Conservation (phyloP, 2,888 invertebrate species). For the Tillus elongatus region DNA sequence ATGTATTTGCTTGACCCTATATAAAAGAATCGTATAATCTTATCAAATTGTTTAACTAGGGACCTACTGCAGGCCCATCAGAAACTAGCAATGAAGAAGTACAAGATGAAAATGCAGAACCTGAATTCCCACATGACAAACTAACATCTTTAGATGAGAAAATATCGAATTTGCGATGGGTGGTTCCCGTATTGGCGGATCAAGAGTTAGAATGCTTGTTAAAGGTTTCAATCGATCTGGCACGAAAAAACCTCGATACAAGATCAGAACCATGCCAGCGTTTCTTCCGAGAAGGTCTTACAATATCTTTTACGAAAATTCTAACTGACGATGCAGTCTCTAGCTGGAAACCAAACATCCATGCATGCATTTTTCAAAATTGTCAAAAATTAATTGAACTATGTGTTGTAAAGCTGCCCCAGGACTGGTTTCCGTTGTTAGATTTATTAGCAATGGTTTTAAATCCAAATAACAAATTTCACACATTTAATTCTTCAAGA, state of each 20-base stretch:
- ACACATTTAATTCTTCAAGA: constrained; percentile 72
- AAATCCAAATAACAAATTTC: constrained; percentile 94
- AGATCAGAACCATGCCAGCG: constrained; percentile 85
- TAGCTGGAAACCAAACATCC: constrained; percentile 96
- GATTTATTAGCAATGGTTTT: constrained; percentile 88
- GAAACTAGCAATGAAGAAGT: constrained; percentile 27
- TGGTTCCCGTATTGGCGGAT: constrained; percentile 92
- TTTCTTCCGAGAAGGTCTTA: constrained; percentile 90
- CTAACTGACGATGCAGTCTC: constrained; percentile 95
- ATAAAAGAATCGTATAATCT: constrained; percentile 6
- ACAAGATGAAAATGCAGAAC: constrained; percentile 44
- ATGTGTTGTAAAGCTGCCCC: constrained; percentile 80
- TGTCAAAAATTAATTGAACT: constrained; percentile 87
- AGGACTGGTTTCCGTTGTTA: constrained; percentile 86
- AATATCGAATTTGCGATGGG: constrained; percentile 93
- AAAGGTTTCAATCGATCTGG: constrained; percentile 80
- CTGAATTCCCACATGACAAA: constrained; percentile 78
- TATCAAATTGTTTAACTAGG: constrained; percentile 16
- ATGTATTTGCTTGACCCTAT: constrained; percentile 14
- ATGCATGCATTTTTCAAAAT: constrained; percentile 88
- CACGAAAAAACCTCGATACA: constrained; percentile 80
- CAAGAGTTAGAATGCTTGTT: constrained; percentile 90
- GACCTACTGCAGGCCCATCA: constrained; percentile 28
- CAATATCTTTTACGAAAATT: constrained; percentile 91
- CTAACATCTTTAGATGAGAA: constrained; percentile 87